A percentile compares a stretch with the other conserved stretches of the same genome.
phyloP scores from a whole-genome alignment of 2,888 invertebrate genomes.

The Sturmia bella region DNA sequence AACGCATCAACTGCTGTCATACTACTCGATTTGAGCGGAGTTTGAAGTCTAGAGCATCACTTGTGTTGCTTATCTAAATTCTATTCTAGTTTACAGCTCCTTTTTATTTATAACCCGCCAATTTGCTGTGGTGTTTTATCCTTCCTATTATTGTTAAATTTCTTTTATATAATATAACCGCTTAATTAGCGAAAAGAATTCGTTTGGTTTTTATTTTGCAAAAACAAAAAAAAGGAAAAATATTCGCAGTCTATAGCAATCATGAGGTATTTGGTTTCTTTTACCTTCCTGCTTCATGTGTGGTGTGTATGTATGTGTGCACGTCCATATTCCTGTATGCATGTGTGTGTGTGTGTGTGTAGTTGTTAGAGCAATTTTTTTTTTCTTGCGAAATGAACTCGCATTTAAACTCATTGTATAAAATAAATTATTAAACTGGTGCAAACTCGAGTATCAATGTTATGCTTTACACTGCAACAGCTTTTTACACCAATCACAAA shows the following conservation, averaged over 20 bases:
- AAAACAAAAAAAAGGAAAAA: not conserved
- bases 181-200: slow-evolving; percentile 47
- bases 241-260: slow-evolving; percentile 1
- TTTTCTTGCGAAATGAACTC: not conserved
- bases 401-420: slow-evolving; percentile 9
- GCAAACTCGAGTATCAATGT: slow-evolving; percentile 18
- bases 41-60: not conserved
- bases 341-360: not conserved
- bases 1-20: too few species aligned
- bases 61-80: not conserved
- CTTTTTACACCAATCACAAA: not conserved
- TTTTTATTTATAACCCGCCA: not conserved
- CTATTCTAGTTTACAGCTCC: too few species aligned
- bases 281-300: not conserved
- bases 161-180: slow-evolving; percentile 45
- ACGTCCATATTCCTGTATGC: too few species aligned
- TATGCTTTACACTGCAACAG: not conserved
- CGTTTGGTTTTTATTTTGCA: slow-evolving; percentile 17
- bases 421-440: slow-evolving; percentile 23
- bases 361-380: too few species aligned
- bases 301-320: not conserved
- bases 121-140: slow-evolving; percentile 5
- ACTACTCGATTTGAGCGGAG: too few species aligned
- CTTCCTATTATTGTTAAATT: slow-evolving; percentile 29
- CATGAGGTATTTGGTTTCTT: not conserved